Conservation (phyloP, 1,140 invertebrate genomes). For the Tetragnatha versicolor region DNA sequence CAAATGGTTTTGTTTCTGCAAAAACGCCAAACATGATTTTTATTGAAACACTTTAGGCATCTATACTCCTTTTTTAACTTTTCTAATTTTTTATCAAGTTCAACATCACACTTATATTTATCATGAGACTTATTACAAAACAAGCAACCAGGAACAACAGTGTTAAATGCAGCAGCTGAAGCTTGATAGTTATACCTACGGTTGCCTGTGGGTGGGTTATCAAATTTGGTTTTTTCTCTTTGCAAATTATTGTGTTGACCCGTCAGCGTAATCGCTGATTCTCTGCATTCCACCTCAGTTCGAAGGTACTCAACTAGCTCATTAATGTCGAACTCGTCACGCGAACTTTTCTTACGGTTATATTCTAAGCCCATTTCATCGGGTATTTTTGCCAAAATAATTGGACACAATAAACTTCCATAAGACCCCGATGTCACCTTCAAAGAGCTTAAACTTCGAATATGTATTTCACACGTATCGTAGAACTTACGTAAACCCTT, state of each 20-base stretch:
- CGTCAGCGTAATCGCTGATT: background rate
- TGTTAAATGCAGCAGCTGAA: background rate
- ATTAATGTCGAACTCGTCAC: background rate
- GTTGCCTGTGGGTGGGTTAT: background rate
- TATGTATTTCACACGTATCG: background rate
- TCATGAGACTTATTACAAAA: background rate
- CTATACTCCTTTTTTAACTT: too few species aligned
- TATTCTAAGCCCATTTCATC: background rate
- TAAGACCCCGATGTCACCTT: background rate
- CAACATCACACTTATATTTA: background rate
- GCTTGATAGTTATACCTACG: background rate
- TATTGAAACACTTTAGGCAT: background rate
- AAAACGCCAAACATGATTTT: background rate
- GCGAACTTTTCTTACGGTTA: background rate
- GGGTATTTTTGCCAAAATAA: background rate
- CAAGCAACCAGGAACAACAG: background rate
- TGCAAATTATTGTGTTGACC: background rate
- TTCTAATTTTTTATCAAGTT: too few species aligned
- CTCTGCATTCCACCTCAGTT: slow-evolving; percentile 7
- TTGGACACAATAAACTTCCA: background rate
- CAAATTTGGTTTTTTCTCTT: background rate
- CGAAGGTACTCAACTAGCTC: background rate
- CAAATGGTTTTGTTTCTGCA: background rate
- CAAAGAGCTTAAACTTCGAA: background rate
- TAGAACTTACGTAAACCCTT: background rate